phyloP scores from a whole-genome alignment of 1,140 invertebrate species.

The Asobara japonica region DNA sequence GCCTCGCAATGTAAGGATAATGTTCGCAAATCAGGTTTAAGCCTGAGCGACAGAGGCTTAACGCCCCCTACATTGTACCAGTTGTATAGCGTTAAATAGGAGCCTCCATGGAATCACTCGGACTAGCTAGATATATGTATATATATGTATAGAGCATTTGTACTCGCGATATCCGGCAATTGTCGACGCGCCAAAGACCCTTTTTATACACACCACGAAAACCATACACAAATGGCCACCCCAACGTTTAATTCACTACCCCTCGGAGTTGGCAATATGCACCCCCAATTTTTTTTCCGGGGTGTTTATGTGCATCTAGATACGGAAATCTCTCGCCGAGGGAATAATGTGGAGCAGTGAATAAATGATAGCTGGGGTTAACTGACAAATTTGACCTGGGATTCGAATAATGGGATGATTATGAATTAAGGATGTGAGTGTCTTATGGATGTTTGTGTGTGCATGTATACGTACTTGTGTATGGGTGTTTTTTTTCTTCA shows the following conservation, averaged over 20 bases:
- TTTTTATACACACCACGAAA: constrained; percentile 30
- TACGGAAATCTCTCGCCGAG: constrained; percentile 26
- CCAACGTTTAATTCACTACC: constrained; percentile 20
- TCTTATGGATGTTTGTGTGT: too few relatives aligned
- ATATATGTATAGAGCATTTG: constrained; percentile 28
- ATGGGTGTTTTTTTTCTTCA: too few relatives aligned
- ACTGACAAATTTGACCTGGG: constrained; percentile 44
- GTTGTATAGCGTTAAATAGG: constrained; percentile 29
- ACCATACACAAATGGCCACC: constrained; percentile 11
- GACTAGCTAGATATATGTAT: too few relatives aligned
- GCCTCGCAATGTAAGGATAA: constrained; percentile 27
- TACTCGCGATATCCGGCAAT: constrained; percentile 31
- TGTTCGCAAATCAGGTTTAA: constrained; percentile 51
- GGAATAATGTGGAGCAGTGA: constrained; percentile 46
- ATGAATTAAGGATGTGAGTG: neutral
- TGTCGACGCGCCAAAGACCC: constrained; percentile 18
- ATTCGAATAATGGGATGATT: constrained; percentile 51
- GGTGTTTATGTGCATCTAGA: constrained; percentile 22
- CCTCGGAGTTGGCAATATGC: neutral
- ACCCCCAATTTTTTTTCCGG: too few relatives aligned
- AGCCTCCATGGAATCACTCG: constrained; percentile 7
- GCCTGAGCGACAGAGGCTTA: constrained; percentile 56
- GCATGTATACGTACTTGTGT: too few relatives aligned
- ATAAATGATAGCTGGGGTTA: constrained; percentile 52
- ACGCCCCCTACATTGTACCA: constrained; percentile 35